Evolutionary conservation across 1,140 invertebrate species (phyloP).

Genomic region (Drosophila varians): DNA sequence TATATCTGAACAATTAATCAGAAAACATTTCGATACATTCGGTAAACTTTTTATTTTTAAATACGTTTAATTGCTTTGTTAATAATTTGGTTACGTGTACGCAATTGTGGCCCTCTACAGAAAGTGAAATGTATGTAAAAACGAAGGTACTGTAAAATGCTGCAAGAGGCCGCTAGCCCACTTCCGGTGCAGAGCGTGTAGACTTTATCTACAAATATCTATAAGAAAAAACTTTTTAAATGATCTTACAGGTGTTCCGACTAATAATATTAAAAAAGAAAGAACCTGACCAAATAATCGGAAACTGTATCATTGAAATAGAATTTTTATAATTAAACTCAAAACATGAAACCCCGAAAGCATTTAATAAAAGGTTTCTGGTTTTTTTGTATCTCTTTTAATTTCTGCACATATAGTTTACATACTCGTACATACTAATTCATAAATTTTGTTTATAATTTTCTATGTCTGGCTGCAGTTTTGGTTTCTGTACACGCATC

Average conservation of each 20-base stretch:
- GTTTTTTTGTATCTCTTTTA: slow-evolving; percentile 53
- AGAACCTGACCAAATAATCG: too few relatives aligned
- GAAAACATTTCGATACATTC: too few relatives aligned
- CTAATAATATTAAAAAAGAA: too few relatives aligned
- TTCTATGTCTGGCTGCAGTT: slow-evolving; percentile 51
- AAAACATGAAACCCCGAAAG: not conserved
- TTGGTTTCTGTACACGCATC: slow-evolving; percentile 44
- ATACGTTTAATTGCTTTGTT: too few relatives aligned
- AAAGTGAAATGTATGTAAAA: not conserved
- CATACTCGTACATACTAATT: slow-evolving; percentile 74
- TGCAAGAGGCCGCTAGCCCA: not conserved
- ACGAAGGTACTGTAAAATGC: not conserved
- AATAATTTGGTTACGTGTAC: not conserved
- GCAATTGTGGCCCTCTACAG: not conserved
- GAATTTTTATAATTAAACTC: too few relatives aligned
- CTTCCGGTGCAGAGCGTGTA: not conserved
- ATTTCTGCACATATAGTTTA: slow-evolving; percentile 75
- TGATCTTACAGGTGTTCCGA: too few relatives aligned
- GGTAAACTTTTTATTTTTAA: too few relatives aligned
- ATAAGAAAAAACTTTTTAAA: too few relatives aligned
- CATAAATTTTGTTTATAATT: slow-evolving; percentile 53
- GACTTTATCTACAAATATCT: not conserved
- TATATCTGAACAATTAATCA: too few relatives aligned
- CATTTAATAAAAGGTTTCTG: not conserved
- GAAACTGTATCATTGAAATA: too few relatives aligned